Percentiles rank a stretch among this genome's conserved stretches.
Evolutionary conservation across 1,140 invertebrate species (phyloP).

Genomic region (Drosophila nannoptera): DNA sequence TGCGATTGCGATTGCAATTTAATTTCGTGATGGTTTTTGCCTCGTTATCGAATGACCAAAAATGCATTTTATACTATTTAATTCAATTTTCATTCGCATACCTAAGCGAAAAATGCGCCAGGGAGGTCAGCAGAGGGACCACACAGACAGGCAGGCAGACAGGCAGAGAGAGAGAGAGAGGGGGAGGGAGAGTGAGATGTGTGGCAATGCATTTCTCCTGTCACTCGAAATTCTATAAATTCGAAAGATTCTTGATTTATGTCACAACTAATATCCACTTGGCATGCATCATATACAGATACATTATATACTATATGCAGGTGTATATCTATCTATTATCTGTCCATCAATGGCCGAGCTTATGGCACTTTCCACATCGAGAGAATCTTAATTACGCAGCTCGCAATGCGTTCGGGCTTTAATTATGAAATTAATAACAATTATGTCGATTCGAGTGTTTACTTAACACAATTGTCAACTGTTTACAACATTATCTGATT

Average conservation of each 20-base stretch:
- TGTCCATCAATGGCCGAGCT: background rate
- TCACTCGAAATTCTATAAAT: conserved; percentile 15
- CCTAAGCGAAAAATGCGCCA: no score
- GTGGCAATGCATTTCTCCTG: conserved; percentile 7
- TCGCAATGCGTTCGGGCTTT: no score
- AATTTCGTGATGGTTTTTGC: conserved; percentile 35
- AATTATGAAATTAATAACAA: conserved; percentile 60
- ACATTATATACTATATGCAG: background rate
- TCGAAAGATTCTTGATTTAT: conserved; percentile 16
- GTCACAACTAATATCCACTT: conserved; percentile 8
- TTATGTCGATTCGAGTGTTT: conserved; percentile 47
- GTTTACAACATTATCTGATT: background rate
- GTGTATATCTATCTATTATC: conserved; percentile 1
- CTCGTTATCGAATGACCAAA: conserved; percentile 26
- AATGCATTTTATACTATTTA: conserved; percentile 30
- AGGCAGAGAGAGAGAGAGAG: background rate
- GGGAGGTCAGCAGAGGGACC: no score
- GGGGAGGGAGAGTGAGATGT: background rate
- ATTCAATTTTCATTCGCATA: conserved; percentile 34
- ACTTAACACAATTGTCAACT: conserved; percentile 36
- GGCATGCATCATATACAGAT: background rate
- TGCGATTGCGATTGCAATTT: conserved; percentile 27
- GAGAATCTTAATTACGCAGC: background rate
- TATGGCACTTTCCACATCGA: conserved; percentile 2
- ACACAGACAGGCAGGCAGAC: background rate